Evolutionary conservation across 2,113 vertebrate genomes (phyloP).

Genomic region (Aphelocoma coerulescens): DNA sequence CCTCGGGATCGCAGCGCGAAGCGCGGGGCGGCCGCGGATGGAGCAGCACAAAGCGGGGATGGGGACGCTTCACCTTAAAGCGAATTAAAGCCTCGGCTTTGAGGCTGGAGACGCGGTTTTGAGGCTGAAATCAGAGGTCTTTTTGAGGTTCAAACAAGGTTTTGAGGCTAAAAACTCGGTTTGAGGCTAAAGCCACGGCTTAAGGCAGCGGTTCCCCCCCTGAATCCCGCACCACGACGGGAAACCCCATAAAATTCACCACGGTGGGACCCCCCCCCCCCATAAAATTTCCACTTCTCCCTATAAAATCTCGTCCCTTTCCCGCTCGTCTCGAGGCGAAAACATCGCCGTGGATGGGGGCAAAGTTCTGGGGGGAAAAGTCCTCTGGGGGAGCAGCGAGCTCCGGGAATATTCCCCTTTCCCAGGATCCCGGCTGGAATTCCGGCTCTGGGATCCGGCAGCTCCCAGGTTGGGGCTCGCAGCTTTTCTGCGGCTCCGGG

Average conservation of each 20-base stretch:
- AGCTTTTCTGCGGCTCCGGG: not conserved
- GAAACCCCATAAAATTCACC: not conserved
- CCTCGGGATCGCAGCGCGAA: not conserved
- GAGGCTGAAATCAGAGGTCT: not conserved
- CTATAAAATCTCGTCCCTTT: not conserved
- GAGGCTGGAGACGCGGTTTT: not conserved
- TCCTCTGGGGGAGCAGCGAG: not conserved
- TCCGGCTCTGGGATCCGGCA: not conserved
- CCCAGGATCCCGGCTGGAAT: not conserved
- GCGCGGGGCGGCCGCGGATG: not conserved
- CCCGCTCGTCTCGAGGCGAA: not conserved
- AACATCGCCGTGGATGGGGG: not conserved
- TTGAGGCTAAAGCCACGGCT: accelerated
- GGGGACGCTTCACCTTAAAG: not conserved
- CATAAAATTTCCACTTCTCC: not conserved
- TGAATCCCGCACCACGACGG: not conserved
- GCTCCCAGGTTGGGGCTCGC: not conserved
- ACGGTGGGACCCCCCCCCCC: not conserved
- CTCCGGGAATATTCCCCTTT: not conserved
- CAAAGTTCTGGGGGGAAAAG: not conserved
- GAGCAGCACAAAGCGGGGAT: not conserved
- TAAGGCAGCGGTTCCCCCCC: not conserved
- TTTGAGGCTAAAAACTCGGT: not conserved
- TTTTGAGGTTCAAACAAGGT: not conserved
- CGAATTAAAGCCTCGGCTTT: not conserved